Evolutionary conservation across 2,113 vertebrate genomes (phyloP).

Genomic region (Notothenia rossii): DNA sequence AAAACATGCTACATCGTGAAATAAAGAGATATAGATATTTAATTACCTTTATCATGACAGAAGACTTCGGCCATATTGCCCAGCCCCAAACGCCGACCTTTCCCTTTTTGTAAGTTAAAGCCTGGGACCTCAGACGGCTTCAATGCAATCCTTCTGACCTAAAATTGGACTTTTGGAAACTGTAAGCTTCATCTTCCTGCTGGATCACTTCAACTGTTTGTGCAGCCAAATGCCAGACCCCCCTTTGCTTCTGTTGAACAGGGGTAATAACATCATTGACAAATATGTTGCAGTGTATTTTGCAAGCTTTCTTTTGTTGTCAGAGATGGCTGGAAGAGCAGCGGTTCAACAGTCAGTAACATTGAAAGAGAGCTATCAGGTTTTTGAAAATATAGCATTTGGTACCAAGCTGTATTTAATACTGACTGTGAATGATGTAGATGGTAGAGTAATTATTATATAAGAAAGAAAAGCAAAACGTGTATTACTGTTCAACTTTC

Average conservation of each 20-base stretch:
- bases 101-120: background rate
- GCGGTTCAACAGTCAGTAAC: conserved; percentile 34
- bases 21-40: too few relatives aligned
- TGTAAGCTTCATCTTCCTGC: conserved; percentile 1
- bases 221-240: conserved; percentile 1
- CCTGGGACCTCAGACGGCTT: conserved; percentile 3
- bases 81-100: background rate
- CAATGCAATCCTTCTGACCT: background rate
- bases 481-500: background rate
- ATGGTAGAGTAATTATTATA: conserved; percentile 1
- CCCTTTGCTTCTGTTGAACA: background rate
- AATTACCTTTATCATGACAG: too few relatives aligned
- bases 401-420: conserved; percentile 2
- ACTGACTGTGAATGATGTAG: background rate
- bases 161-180: background rate
- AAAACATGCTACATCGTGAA: too few relatives aligned
- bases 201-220: background rate
- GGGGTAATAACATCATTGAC: conserved; percentile 30
- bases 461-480: background rate
- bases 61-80: too few relatives aligned
- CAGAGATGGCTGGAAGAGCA: conserved; percentile 9
- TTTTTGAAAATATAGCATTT: conserved; percentile 6
- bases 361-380: conserved; percentile 1
- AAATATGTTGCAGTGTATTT: conserved; percentile 19
- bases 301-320: conserved; percentile 18